Base-by-base conservation (phyloP, 2,113 vertebrate genomes). In the Dromaius novaehollandiae region DNA sequence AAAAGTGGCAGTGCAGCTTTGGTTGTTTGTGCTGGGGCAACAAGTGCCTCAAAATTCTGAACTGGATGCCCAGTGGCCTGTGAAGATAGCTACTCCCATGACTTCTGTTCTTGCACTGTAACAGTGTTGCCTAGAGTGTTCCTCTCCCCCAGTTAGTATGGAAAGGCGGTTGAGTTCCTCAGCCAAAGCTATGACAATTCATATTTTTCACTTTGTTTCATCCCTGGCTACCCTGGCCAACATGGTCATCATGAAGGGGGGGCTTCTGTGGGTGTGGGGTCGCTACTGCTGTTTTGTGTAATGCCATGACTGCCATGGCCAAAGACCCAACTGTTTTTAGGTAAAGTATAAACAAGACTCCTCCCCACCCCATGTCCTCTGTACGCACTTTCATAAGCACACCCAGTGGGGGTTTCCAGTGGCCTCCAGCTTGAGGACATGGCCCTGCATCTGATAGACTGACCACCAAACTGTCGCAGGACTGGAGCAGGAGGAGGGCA, bases 301-400 rank as follows among this genome's bases (percentile, higher is more conserved):
- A 32, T 17, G 20, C 19, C 6, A 17, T 13, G n/a, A 13, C 7
- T 48, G 34, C 9, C 0, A 0, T 22, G 32, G 46, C 46, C 18
- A 48, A 48, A 48, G 46, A 48, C 46, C 18, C 46, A 19, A 18
- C 46, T 7, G 18, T 48, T 18, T 48, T 48, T 48, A 48, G 46
- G 46, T 19, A 48, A 48, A 48, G 18, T 48, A 48, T 48, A 48
- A 19, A 48, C 46, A 48, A 51, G 22, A 40, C 5, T 30, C 11
- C 84, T 75, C 24, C 20, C 50, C 13, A 12, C 25, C 2, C 18
- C 9, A 13, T 65, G 6, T 73, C 44, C 51, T 82, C 50, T 89
- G 50, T 50, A 5, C 21, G 8, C 38, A 18, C 48, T 70, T 75
- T 6, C 16, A 22, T 64, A 16, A 75, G 16, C 8, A 75, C 69